A percentile compares a stretch with the other conserved stretches of the same genome.
Conservation (phyloP, 64 coral and sea anemone species). For the Trachythela sp. region DNA sequence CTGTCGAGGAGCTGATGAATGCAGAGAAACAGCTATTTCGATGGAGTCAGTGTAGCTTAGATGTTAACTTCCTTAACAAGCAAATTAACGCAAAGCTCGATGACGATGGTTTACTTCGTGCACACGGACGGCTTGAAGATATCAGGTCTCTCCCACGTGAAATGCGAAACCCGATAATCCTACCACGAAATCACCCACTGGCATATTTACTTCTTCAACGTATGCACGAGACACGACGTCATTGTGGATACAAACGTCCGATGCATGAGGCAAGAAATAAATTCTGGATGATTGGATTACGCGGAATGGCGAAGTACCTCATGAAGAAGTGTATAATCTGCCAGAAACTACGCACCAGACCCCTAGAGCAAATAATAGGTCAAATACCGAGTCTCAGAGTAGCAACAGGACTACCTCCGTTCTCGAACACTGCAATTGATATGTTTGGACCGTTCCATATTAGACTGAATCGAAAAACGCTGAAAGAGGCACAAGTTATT, state of each 20-base stretch:
- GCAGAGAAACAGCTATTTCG: constrained; percentile 18
- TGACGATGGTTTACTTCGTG: constrained; percentile 31
- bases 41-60: constrained; percentile 10
- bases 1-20: constrained; percentile 29
- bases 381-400: not conserved
- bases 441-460: not conserved
- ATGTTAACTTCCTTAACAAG: not conserved
- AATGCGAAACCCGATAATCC: constrained; percentile 16
- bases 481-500: not conserved
- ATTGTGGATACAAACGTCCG: constrained; percentile 39
- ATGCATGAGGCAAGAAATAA: constrained; percentile 23
- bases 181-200: not conserved
- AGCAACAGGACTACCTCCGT: not conserved
- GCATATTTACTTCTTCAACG: not conserved
- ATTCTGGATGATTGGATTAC: constrained; percentile 30
- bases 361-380: not conserved
- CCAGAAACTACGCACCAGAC: not conserved
- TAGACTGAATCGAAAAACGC: not conserved
- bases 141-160: not conserved
- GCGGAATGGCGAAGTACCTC: not conserved
- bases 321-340: not conserved
- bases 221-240: not conserved
- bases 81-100: not conserved
- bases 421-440: not conserved
- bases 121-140: constrained; percentile 28